Evolutionary conservation across 2,888 invertebrate species (phyloP), one percentile per base, ranked within the genome.

Genomic region (Anthrax anthrax): DNA sequence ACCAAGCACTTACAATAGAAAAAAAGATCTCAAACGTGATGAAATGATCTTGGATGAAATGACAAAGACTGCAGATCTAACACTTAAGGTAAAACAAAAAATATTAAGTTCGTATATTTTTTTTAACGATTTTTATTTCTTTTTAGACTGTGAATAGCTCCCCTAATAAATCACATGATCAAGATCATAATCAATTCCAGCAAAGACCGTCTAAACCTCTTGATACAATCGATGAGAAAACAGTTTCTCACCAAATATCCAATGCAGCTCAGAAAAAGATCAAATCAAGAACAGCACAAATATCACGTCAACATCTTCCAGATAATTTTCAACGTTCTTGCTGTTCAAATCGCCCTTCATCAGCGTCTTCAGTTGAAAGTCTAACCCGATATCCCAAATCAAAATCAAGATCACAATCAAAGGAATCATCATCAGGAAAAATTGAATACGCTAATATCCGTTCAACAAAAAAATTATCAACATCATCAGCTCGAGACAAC

Each of bases 11-110:
- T 67, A 67, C 46, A 62, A 60, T 52, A 57, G 67, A 17, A 64
- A 63, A 50, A 52, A 53, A 17, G 69, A 68, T 52, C 53, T 64
- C 49, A 57, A 63, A 43, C 58, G 67, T n/a, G 67, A 68, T 52
- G 64, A 63, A 9, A 60, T 59, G 52, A 75, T 75, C 51, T 60
- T 76, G 47, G 74, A 72, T 54, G 76, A 76, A 60, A 65, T 76
- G 56, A 74, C 74, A 14, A 69, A 70, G 56, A 74, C 73, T 43
- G 76, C 76, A 47, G 75, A 77, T 65, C 72, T 76, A 62, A 75
- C 76, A 52, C 59, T 76, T 53, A 65, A 62, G 60, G 67, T 66
- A 46, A 32, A 6, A 39, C 23, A n/a, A n/a, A n/a, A n/a, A n/a
- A n/a, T n/a, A n/a, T n/a, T n/a, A n/a, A n/a, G n/a, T n/a, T n/a